Conservation (phyloP, 2,888 invertebrate species). For the Hydraecia micacea region DNA sequence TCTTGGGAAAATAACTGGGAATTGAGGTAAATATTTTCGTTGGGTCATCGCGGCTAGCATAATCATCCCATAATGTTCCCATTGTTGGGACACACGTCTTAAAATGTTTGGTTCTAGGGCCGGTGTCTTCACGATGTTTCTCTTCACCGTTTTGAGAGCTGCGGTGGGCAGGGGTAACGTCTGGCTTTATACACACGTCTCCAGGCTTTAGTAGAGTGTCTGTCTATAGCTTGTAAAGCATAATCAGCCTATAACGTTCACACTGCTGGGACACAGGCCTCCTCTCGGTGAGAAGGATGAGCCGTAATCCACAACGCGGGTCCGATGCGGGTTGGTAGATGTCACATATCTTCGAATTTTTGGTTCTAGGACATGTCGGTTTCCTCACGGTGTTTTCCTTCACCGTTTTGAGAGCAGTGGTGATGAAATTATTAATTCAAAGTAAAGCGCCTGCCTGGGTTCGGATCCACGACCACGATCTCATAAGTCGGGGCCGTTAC, state of each 20-base stretch:
- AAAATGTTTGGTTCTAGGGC: too few species aligned
- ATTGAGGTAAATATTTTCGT: neutral
- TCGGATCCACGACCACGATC: neutral
- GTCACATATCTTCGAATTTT: neutral
- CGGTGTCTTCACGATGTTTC: too few species aligned
- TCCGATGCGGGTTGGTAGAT: neutral
- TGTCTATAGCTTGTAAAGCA: neutral
- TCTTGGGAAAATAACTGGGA: conserved; percentile 23
- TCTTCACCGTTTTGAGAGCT: too few species aligned
- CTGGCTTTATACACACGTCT: too few species aligned
- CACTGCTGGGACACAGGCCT: neutral
- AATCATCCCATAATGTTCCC: neutral
- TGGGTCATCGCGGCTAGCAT: neutral
- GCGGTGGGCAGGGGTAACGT: too few species aligned
- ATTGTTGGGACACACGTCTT: neutral
- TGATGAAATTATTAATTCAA: neutral
- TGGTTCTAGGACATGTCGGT: neutral
- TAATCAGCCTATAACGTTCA: neutral
- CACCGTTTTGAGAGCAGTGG: too few species aligned
- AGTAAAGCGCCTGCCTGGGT: neutral
- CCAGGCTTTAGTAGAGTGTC: too few species aligned
- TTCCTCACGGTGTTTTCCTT: neutral
- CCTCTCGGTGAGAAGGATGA: neutral
- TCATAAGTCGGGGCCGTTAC: neutral
- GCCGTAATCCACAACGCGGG: neutral